These are phyloP conservation scores for Microchrysa polita DNA, from an alignment of 2,888 invertebrate species.

Conservation along the genomic window DNA sequence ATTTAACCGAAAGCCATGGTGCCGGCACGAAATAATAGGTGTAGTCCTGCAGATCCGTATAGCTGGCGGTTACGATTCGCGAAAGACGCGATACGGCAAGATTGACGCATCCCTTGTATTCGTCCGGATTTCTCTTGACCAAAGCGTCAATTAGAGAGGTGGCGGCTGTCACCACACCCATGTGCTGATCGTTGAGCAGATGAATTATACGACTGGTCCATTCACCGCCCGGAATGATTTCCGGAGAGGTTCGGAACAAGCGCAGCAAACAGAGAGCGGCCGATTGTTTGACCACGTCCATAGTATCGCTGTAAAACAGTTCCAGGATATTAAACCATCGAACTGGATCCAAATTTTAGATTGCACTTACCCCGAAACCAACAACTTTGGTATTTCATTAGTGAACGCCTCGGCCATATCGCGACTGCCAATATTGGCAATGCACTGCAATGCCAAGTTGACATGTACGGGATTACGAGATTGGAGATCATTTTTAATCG, in stretches of 20 bases:
- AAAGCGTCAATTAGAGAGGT: conserved; percentile 97
- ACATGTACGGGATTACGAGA: conserved; percentile 98
- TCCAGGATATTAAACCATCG: conserved; percentile 7
- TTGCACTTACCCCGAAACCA: conserved; percentile 88
- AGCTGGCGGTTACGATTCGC: conserved; percentile 97
- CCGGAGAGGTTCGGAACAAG: conserved; percentile 93
- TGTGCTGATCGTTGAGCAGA: conserved; percentile 97
- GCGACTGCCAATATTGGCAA: conserved; percentile 98
- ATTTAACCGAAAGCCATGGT: conserved; percentile 99
- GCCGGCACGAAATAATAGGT: conserved; percentile 99
- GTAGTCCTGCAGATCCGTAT: conserved; percentile 99
- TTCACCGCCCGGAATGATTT: conserved; percentile 96
- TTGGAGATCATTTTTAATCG: conserved; percentile 97
- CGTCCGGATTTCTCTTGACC: conserved; percentile 98
- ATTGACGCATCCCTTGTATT: conserved; percentile 99
- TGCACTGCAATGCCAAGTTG: conserved; percentile 98
- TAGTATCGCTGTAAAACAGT: conserved; percentile 80
- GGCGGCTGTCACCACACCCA: conserved; percentile 99
- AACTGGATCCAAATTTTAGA: conserved; percentile 8
- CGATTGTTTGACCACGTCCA: conserved; percentile 99
- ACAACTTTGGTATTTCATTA: conserved; percentile 95
- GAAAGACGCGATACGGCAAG: conserved; percentile 97
- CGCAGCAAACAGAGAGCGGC: conserved; percentile 96
- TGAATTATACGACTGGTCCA: conserved; percentile 99
- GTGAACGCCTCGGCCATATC: conserved; percentile 99